Evolutionary conservation across 2,113 vertebrate genomes (phyloP).

Genomic region (Salvelinus namaycush): DNA sequence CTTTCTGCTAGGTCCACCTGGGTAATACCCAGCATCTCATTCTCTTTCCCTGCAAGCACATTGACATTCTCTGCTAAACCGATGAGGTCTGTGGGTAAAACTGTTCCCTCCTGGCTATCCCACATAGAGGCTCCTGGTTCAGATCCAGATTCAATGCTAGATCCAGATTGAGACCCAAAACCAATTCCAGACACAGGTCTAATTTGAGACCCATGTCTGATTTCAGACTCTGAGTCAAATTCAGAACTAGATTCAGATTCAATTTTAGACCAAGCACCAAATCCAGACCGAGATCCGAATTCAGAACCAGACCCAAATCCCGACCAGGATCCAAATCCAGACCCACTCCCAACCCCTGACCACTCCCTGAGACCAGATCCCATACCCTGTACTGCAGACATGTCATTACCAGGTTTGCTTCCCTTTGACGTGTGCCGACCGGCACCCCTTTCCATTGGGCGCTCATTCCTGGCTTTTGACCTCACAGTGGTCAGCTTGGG

Average conservation of each 20-base stretch:
- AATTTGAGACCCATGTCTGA: slow-evolving; percentile 10
- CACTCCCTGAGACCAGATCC: slow-evolving; percentile 36
- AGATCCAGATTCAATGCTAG: slow-evolving; percentile 2
- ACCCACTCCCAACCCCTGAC: slow-evolving; percentile 34
- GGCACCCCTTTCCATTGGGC: slow-evolving; percentile 29
- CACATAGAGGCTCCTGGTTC: slow-evolving; percentile 23
- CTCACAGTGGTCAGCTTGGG: slow-evolving; percentile 34
- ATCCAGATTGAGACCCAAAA: background rate
- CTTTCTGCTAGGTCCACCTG: slow-evolving; percentile 31
- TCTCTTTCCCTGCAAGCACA: slow-evolving; percentile 14
- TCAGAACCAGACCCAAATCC: slow-evolving; percentile 14
- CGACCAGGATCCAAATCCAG: slow-evolving; percentile 28
- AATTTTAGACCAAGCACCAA: background rate
- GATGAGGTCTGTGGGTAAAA: background rate
- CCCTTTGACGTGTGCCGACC: slow-evolving; percentile 30
- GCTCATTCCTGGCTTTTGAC: slow-evolving; percentile 32
- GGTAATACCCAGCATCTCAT: slow-evolving; percentile 8
- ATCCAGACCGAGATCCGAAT: background rate
- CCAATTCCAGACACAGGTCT: slow-evolving; percentile 9
- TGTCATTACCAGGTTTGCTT: slow-evolving; percentile 57
- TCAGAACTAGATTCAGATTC: background rate
- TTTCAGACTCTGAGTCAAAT: slow-evolving; percentile 1
- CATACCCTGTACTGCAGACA: slow-evolving; percentile 38
- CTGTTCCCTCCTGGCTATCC: slow-evolving; percentile 23
- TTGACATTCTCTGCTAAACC: slow-evolving; percentile 19